Base-by-base conservation (phyloP, 2,888 invertebrate genomes). In the Ophion slaviceki region DNA sequence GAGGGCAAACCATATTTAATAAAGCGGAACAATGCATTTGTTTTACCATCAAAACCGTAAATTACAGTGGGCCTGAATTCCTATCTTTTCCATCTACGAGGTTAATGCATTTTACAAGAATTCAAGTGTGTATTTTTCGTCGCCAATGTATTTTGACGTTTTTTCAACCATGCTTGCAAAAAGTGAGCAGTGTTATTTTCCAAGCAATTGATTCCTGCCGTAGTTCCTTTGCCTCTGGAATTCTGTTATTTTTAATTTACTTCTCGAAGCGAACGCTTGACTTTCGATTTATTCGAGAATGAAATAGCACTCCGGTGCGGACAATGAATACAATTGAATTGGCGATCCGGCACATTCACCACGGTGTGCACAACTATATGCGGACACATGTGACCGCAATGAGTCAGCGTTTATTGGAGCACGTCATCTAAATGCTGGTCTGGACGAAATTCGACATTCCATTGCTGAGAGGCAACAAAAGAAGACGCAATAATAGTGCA, bases 241-340 rank as follows among this genome's bases (percentile, higher is more conserved):
- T 53, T 40, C n/a, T n/a, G 28, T n/a, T 36, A n/a, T 74, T 7
- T 61, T 61, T 11, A 40, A 40, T 40, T 40, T 8, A 40, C 40
- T 61, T 61, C 36, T 32, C 3, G 47, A 24, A 45, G 28, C 32
- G 10, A 24, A 24, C 40, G 61, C n/a, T 45, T 62, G 24, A 20
- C 17, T 28, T 64, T 62, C 75, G 11, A 62, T 75, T 62, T 5
- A 62, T 62, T 75, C 62, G 11, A 47, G 7, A 45, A 40, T 24
- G 20, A 10, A 75, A 64, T 47, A 17, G 59, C 61, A 72, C 36
- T 17, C 20, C 28, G 45, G 7, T 45, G n/a, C 24, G 28, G 45
- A 75, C 75, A 75, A 64, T 75, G 62, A 28, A 45, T 28, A 24
- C 45, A 45, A 62, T 47, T 64, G 47, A 45, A 75, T 75, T 28